Conservation (phyloP, 2,888 invertebrate species). For the Idaea dimidiata region DNA sequence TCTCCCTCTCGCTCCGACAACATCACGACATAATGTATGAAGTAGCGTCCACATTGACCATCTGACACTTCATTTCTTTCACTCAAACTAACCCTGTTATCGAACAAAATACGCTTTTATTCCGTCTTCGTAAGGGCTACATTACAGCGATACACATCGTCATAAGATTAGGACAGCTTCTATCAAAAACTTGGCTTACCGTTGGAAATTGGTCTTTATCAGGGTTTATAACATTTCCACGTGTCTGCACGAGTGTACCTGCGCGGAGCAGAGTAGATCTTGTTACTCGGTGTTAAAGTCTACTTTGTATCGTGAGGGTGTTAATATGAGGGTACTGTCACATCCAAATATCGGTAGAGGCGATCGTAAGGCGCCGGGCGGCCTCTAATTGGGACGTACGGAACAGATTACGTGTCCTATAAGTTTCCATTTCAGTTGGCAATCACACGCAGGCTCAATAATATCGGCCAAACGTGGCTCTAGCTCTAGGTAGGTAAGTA, state of each 20-base stretch:
- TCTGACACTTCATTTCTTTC: conserved; percentile 1
- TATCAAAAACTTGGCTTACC: not conserved
- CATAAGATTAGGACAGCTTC: not conserved
- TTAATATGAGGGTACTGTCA: not conserved
- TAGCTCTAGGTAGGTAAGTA: too few relatives aligned
- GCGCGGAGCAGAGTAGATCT: not conserved
- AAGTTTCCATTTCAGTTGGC: not conserved
- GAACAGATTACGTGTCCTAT: conserved; percentile 1
- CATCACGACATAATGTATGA: not conserved
- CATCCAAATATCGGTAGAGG: not conserved
- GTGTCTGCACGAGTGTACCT: not conserved
- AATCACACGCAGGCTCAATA: not conserved
- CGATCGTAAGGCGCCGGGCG: not conserved
- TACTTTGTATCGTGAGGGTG: not conserved
- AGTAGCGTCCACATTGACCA: not conserved
- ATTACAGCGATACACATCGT: not conserved
- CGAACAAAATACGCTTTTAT: not conserved
- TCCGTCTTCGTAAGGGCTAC: not conserved
- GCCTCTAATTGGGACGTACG: not conserved
- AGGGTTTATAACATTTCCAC: not conserved
- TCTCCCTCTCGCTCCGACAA: not conserved
- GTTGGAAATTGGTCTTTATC: conserved; percentile 1
- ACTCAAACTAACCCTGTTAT: not conserved
- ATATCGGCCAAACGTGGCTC: not conserved
- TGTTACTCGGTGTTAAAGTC: not conserved